phyloP scores from a whole-genome alignment of 2,797 vertebrate species.

The Coregonus ussuriensis region DNA sequence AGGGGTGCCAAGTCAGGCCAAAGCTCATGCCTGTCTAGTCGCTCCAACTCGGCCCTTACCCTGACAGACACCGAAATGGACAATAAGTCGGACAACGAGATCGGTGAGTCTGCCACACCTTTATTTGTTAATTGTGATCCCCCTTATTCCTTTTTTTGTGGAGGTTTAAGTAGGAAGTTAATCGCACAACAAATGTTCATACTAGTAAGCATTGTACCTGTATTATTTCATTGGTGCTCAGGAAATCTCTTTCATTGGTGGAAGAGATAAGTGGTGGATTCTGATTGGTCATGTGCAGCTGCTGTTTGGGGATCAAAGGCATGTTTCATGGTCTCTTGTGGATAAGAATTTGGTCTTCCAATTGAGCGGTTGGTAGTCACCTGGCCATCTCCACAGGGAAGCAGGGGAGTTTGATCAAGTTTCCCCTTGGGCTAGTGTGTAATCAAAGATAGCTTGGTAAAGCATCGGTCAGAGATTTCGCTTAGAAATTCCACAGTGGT shows the following conservation, averaged over 20 bases:
- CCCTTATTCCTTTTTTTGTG: neutral
- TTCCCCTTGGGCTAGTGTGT: slow-evolving; percentile 73
- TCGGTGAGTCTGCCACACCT: slow-evolving; percentile 81
- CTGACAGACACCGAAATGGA: slow-evolving; percentile 98
- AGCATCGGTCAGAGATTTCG: slow-evolving; percentile 73
- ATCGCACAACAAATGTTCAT: slow-evolving; percentile 17
- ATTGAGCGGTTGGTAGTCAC: slow-evolving; percentile 73
- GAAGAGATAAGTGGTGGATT: slow-evolving; percentile 13
- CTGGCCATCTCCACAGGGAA: slow-evolving; percentile 66
- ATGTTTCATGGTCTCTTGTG: slow-evolving; percentile 50
- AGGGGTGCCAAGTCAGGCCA: slow-evolving; percentile 90
- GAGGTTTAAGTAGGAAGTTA: neutral
- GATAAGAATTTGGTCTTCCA: slow-evolving; percentile 54
- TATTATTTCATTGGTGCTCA: slow-evolving; percentile 17
- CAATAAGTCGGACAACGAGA: slow-evolving; percentile 96
- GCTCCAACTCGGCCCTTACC: slow-evolving; percentile 96
- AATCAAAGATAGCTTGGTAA: slow-evolving; percentile 84
- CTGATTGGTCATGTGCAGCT: slow-evolving; percentile 45
- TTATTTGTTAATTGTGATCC: slow-evolving; percentile 5
- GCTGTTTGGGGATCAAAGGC: slow-evolving; percentile 70
- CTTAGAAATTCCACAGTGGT: slow-evolving; percentile 73
- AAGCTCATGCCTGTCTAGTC: slow-evolving; percentile 94
- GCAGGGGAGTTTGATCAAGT: slow-evolving; percentile 70
- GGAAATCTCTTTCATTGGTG: slow-evolving; percentile 45
- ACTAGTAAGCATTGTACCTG: slow-evolving; percentile 42